These are phyloP conservation scores for Sceloporus tristichus DNA, from an alignment of 2,113 vertebrate genomes.

Conservation along the genomic window DNA sequence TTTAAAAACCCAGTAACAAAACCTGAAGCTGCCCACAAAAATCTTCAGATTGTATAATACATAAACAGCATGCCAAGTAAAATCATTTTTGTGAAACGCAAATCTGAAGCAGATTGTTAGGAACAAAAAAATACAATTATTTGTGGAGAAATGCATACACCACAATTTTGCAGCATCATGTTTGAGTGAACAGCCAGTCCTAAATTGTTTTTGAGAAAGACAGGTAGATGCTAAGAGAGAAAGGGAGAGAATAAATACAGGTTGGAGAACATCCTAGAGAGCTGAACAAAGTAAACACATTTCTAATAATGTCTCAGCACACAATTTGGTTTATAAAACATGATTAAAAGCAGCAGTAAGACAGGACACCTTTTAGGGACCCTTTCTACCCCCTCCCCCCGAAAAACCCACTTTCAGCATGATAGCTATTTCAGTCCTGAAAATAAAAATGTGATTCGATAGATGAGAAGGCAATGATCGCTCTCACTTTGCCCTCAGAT, in stretches of 20 bases:
- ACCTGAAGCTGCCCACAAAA: conserved; percentile 21
- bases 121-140: conserved; percentile 25
- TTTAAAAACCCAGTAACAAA: conserved; percentile 51
- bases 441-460: conserved; percentile 70
- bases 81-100: conserved; percentile 32
- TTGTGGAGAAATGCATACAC: conserved; percentile 15
- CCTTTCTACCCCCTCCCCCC: too few species aligned
- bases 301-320: conserved; percentile 65
- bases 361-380: conserved; percentile 66
- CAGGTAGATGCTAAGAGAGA: conserved; percentile 35
- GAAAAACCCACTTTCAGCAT: conserved; percentile 59
- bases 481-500: conserved; percentile 61
- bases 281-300: conserved; percentile 43
- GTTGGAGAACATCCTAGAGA: conserved; percentile 46
- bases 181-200: conserved; percentile 40
- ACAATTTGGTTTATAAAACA: conserved; percentile 67
- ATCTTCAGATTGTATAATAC: conserved; percentile 37
- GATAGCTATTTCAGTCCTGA: conserved; percentile 51
- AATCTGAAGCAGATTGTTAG: background rate
- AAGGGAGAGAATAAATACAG: conserved; percentile 31
- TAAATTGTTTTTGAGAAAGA: conserved; percentile 30
- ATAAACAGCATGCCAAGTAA: conserved; percentile 49
- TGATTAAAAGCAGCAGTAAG: conserved; percentile 66
- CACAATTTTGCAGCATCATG: conserved; percentile 39
- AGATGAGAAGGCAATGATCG: conserved; percentile 73